Percentiles rank a stretch among this genome's conserved stretches.
These are phyloP conservation scores for Chromis chromis DNA, from an alignment of 2,797 vertebrate species.

Conservation along the genomic window DNA sequence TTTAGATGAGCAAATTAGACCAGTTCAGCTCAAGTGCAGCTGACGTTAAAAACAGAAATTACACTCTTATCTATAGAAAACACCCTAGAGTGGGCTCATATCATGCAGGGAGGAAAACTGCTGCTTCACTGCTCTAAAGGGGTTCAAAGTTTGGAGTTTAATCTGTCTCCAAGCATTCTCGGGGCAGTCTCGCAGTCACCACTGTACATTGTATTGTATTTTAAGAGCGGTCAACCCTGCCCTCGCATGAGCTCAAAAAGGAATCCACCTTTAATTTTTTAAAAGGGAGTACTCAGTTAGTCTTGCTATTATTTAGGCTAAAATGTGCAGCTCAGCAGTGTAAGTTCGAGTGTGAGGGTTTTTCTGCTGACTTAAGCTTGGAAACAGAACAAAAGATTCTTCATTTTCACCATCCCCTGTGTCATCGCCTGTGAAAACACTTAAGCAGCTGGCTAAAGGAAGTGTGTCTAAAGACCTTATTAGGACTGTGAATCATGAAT, in stretches of 20 bases:
- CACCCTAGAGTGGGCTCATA: conserved; percentile 49
- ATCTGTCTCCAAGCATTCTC: conserved; percentile 52
- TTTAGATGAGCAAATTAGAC: conserved; percentile 50
- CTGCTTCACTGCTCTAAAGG: conserved; percentile 53
- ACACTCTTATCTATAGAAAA: conserved; percentile 57
- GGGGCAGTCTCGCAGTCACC: conserved; percentile 49
- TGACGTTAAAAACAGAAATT: conserved; percentile 48
- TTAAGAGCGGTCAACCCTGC: conserved; percentile 18
- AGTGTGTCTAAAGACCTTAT: conserved; percentile 28
- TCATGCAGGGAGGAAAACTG: conserved; percentile 44
- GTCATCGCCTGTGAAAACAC: conserved; percentile 26
- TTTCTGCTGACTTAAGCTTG: conserved; percentile 51
- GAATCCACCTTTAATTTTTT: conserved; percentile 41
- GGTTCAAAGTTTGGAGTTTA: conserved; percentile 51
- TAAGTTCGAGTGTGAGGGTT: no score
- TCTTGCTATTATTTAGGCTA: conserved; percentile 27
- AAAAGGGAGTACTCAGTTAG: conserved; percentile 27
- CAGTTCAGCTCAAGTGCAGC: conserved; percentile 52
- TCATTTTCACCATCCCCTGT: conserved; percentile 39
- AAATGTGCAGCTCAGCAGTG: conserved; percentile 43
- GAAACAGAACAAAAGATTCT: conserved; percentile 23
- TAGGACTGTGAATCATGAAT: conserved; percentile 12
- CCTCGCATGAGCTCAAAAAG: conserved; percentile 45
- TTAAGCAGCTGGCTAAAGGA: conserved; percentile 11
- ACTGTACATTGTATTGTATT: conserved; percentile 43